Evolutionary conservation across 1,140 invertebrate genomes (phyloP), one percentile per base, ranked within the genome.

Genomic region (Calliphora vicina): DNA sequence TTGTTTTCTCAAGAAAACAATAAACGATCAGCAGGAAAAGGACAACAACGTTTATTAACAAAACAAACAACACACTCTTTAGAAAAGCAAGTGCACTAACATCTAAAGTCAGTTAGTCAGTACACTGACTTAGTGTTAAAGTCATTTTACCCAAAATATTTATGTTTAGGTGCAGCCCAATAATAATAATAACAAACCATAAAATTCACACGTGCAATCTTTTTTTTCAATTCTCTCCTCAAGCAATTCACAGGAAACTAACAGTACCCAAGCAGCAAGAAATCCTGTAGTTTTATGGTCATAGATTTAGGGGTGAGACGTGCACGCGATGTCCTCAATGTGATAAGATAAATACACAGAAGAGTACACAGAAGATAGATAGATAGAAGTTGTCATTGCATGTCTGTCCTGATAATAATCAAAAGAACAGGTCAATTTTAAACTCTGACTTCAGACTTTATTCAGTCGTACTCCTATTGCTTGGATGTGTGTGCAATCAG

Each of bases 181-280:
- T 8, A 76, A 26, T 10, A 76, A 57, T 57, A 57, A 57, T 67
- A 78, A 78, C 74, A 78, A 78, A 78, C 74, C 74, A 78, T 78
- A 78, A 78, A 78, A 78, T 78, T 78, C 74, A 78, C 74, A 78
- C 74, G 74, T 78, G 74, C 74, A 78, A 78, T 78, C 74, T 43
- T 43, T 35, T 3, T 76, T 29, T 25, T 35, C 8, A 4, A 4
- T 35, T 35, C 29, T 35, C 8, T 35, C 5, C 35, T 10, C 71
- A 74, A 12, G 17, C 72, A 78, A 23, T 78, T 78, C 74, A 78
- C 74, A 78, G 74, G 74, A 78, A 78, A 78, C 74, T 78, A 78
- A 78, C 74, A 78, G 74, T 78, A 74, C 72, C 29, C 2, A 43
- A 1, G 71, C 71, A 26, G 20, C 42, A 78, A 78, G 74, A 43